These are phyloP conservation scores for Nomada ferruginata DNA, from an alignment of 2,888 invertebrate species.

Conservation along the genomic window DNA sequence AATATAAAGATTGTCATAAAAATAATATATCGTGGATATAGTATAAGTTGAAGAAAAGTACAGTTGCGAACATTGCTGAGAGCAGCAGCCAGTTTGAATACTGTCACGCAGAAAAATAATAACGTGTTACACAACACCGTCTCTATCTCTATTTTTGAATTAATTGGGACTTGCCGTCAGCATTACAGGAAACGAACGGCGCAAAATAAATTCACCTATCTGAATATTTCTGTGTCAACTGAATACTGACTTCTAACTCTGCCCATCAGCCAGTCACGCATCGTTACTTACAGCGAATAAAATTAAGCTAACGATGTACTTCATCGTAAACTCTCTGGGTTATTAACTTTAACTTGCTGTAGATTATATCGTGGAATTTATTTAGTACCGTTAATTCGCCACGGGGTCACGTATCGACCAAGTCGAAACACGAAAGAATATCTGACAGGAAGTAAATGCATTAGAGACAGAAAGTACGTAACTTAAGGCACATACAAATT, in stretches of 20 bases:
- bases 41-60: too few relatives aligned
- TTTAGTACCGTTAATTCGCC: conserved; percentile 63
- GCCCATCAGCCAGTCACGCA: conserved; percentile 65
- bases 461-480: conserved; percentile 17
- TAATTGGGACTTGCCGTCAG: conserved; percentile 11
- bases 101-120: too few relatives aligned
- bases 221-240: conserved; percentile 55
- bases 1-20: too few relatives aligned
- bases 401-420: conserved; percentile 42
- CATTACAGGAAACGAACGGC: conserved; percentile 9
- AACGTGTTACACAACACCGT: background rate
- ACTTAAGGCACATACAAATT: conserved; percentile 2
- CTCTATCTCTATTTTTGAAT: conserved; percentile 3
- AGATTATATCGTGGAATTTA: conserved; percentile 64
- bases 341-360: conserved; percentile 65
- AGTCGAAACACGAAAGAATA: conserved; percentile 27
- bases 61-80: too few relatives aligned
- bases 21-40: too few relatives aligned
- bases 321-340: conserved; percentile 65
- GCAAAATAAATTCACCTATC: conserved; percentile 22
- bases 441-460: conserved; percentile 22
- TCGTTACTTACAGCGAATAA: conserved; percentile 68
- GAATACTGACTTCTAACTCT: conserved; percentile 49
- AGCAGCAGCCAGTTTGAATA: too few relatives aligned
- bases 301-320: conserved; percentile 67